Percentiles rank a stretch among this genome's conserved stretches.
These are phyloP conservation scores for Clunio marinus DNA, from an alignment of 2,888 invertebrate genomes.

Conservation along the genomic window DNA sequence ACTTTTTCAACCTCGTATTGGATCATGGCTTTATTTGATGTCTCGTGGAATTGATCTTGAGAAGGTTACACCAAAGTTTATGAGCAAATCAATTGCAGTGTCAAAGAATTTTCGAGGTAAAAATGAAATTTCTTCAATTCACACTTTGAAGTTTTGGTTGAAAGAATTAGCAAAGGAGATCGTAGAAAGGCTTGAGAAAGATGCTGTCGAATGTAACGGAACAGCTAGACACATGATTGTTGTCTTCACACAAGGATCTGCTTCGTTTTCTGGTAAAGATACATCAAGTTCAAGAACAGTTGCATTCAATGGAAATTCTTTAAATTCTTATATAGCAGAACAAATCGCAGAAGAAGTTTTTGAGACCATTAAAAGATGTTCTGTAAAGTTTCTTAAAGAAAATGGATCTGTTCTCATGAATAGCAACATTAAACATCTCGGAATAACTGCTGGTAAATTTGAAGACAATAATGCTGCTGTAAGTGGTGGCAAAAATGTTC, in stretches of 20 bases:
- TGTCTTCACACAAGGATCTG: conserved; percentile 54
- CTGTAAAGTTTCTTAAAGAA: conserved; percentile 47
- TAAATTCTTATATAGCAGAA: conserved; percentile 57
- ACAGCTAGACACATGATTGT: conserved; percentile 74
- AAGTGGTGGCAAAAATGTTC: conserved; percentile 54
- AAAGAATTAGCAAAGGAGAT: conserved; percentile 76
- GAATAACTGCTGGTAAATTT: conserved; percentile 77
- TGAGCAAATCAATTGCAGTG: conserved; percentile 91
- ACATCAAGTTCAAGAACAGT: conserved; percentile 63
- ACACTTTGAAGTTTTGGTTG: conserved; percentile 74
- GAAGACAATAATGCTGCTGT: conserved; percentile 55
- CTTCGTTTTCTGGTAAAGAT: conserved; percentile 51
- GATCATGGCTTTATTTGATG: conserved; percentile 79
- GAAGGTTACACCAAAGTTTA: conserved; percentile 75
- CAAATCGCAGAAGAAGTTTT: conserved; percentile 63
- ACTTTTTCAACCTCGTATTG: conserved; percentile 80
- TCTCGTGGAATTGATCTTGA: conserved; percentile 84
- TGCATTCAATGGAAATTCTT: conserved; percentile 51
- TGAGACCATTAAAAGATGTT: conserved; percentile 63
- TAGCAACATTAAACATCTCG: conserved; percentile 64
- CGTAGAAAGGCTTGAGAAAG: conserved; percentile 74
- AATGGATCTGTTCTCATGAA: conserved; percentile 46
- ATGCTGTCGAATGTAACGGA: conserved; percentile 74
- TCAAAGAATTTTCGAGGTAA: conserved; percentile 90
- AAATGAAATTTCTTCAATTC: conserved; percentile 62